phyloP scores from a whole-genome alignment of 1,140 invertebrate species.

The Agrilus planipennis region DNA sequence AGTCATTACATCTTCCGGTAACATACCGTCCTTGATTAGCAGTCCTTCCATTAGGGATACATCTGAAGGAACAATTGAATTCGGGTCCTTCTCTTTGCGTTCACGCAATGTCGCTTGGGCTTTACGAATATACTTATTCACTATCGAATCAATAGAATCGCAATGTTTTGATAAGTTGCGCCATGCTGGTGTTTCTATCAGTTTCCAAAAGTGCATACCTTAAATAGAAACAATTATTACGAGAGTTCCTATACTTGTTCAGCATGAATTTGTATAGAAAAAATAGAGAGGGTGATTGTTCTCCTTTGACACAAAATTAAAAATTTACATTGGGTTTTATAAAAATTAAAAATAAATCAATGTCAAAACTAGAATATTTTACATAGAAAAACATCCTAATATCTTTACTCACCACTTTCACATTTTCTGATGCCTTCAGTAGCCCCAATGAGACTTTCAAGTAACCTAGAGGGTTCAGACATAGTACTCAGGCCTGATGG shows the following conservation, averaged over 20 bases:
- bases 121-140: constrained; percentile 21
- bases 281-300: too few relatives aligned
- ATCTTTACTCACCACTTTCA: constrained; percentile 32
- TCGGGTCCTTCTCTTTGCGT: constrained; percentile 17
- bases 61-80: constrained; percentile 8
- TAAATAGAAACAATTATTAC: too few relatives aligned
- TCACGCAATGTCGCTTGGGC: constrained; percentile 18
- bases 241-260: too few relatives aligned
- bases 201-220: constrained; percentile 53
- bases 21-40: constrained; percentile 39
- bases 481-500: constrained; percentile 37
- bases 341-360: not conserved
- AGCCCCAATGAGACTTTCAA: constrained; percentile 44
- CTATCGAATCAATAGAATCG: constrained; percentile 21
- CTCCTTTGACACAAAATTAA: not conserved
- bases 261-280: too few relatives aligned
- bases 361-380: not conserved
- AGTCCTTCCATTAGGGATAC: constrained; percentile 35
- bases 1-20: constrained; percentile 46
- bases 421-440: constrained; percentile 49
- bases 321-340: not conserved
- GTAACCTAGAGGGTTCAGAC: constrained; percentile 43
- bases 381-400: not conserved
- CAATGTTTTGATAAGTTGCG: constrained; percentile 39
- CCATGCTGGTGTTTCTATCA: constrained; percentile 47